Evolutionary conservation across 2,113 vertebrate species (phyloP).

Genomic region (Pontoporia blainvillei): DNA sequence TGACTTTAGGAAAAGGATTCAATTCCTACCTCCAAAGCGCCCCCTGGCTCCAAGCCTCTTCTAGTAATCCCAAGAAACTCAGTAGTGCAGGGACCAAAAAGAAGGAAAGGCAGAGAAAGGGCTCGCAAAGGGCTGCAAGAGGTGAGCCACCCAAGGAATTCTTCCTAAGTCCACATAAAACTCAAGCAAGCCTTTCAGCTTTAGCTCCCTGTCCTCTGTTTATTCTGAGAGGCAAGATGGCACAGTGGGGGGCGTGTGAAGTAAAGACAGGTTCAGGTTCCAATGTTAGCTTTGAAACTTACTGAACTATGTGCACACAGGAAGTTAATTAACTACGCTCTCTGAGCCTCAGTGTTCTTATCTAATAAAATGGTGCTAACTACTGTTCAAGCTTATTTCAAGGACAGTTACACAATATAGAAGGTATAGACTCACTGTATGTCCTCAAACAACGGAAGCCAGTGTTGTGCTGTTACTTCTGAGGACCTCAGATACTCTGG

Average conservation of each 20-base stretch:
- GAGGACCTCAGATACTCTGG: background rate
- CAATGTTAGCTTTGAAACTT: background rate
- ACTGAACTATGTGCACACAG: background rate
- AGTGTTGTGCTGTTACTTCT: background rate
- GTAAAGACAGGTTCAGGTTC: background rate
- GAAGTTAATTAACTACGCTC: background rate
- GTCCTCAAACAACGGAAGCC: background rate
- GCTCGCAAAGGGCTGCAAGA: background rate
- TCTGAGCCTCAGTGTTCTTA: background rate
- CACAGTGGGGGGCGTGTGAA: fast-evolving
- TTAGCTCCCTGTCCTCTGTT: background rate
- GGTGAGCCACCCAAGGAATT: background rate
- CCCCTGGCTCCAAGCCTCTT: background rate
- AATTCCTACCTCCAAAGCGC: background rate
- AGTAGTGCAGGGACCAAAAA: background rate
- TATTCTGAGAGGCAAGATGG: background rate
- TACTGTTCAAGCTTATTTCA: background rate
- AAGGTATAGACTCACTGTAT: background rate
- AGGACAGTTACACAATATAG: background rate
- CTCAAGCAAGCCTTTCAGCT: background rate
- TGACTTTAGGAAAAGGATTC: background rate
- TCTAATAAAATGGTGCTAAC: background rate
- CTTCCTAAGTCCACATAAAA: background rate
- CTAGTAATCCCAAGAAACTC: background rate
- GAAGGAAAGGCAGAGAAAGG: background rate